Conservation (phyloP, 2,797 vertebrate species). For the Buceros bicornis region DNA sequence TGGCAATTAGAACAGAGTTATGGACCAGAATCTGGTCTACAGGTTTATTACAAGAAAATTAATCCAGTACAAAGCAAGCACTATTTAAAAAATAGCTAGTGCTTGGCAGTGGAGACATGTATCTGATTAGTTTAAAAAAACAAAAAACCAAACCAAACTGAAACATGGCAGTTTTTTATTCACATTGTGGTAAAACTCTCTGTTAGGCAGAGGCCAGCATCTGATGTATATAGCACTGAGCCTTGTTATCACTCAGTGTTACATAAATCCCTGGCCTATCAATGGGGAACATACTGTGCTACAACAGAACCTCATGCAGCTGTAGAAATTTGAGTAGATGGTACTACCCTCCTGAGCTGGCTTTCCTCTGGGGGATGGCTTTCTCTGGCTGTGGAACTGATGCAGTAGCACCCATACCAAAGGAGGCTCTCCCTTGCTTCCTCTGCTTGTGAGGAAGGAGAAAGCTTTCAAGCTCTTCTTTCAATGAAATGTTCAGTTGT, state of each 20-base stretch:
- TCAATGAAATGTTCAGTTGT: background rate
- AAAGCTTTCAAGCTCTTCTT: background rate
- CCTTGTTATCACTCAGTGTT: background rate
- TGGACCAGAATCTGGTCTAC: constrained; percentile 1
- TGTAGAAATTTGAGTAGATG: background rate
- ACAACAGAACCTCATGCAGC: background rate
- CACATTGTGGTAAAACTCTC: background rate
- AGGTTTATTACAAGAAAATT: background rate
- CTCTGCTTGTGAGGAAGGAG: background rate
- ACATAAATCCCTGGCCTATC: background rate
- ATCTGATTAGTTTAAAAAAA: background rate
- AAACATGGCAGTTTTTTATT: background rate
- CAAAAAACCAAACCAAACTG: background rate
- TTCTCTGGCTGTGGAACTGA: background rate
- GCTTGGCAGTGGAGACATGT: background rate
- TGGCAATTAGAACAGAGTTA: constrained; percentile 28
- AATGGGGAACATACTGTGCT: background rate
- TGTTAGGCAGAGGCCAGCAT: background rate
- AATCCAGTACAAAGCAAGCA: background rate
- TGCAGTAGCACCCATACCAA: background rate
- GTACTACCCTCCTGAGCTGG: background rate
- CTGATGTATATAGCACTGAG: background rate
- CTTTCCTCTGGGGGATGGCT: background rate
- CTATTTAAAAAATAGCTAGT: background rate
- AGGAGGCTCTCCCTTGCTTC: background rate